A percentile compares a stretch with the other conserved stretches of the same genome.
These are phyloP conservation scores for Neogobius melanostomus DNA, from an alignment of 2,113 vertebrate genomes.

Conservation along the genomic window DNA sequence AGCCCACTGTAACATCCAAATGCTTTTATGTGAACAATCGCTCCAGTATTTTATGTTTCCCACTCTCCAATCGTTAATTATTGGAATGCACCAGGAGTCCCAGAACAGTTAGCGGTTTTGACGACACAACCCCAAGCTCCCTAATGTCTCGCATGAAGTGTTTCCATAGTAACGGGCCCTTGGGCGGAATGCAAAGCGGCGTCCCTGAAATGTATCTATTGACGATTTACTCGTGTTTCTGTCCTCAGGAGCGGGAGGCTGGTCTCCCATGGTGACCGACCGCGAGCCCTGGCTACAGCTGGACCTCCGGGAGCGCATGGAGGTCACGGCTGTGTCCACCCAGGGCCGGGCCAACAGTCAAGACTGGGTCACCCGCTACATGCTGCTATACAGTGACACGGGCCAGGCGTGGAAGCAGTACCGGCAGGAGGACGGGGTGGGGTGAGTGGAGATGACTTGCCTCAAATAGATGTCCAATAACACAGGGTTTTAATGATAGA, in stretches of 20 bases:
- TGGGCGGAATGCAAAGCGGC: no score
- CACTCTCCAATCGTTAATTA: no score
- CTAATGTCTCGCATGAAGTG: no score
- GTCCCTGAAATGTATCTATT: not conserved
- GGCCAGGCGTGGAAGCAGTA: conserved; percentile 87
- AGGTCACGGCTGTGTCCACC: conserved; percentile 84
- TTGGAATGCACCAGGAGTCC: no score
- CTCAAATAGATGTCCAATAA: not conserved
- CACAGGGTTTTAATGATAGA: no score
- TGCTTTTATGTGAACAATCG: no score
- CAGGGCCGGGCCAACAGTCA: conserved; percentile 85
- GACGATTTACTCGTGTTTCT: not conserved
- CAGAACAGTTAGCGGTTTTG: no score
- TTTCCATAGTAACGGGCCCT: no score
- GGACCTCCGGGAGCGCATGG: conserved; percentile 84
- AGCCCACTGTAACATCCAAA: no score
- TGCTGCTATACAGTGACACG: conserved; percentile 86
- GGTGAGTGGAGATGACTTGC: conserved; percentile 44
- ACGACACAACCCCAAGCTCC: no score
- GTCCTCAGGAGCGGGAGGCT: conserved; percentile 82
- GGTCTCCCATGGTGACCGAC: conserved; percentile 82
- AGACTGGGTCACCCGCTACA: conserved; percentile 87
- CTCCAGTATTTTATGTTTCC: no score
- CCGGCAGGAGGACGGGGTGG: conserved; percentile 77
- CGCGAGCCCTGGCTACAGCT: conserved; percentile 86